Evolutionary conservation across 2,797 vertebrate genomes (phyloP).

Genomic region (Neosilurus mollespiculum): DNA sequence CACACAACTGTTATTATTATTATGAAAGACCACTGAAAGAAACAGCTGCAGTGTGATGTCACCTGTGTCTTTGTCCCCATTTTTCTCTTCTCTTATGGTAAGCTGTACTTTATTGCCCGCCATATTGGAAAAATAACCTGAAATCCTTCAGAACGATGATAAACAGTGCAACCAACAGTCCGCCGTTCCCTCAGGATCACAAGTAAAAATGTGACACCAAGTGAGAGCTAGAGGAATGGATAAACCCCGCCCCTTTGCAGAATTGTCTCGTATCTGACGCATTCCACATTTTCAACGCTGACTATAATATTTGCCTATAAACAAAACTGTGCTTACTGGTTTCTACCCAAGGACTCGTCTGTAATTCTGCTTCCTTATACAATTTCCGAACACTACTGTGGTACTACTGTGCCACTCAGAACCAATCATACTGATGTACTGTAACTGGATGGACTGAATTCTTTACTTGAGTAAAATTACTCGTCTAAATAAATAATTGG

Average conservation of each 20-base stretch:
- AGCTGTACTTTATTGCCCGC: constrained; percentile 37
- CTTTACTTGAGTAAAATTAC: background rate
- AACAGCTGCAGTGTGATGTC: background rate
- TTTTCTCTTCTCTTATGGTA: constrained; percentile 50
- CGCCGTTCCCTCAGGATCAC: background rate
- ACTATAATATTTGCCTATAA: background rate
- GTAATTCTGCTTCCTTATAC: background rate
- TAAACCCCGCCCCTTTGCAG: background rate
- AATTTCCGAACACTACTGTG: background rate
- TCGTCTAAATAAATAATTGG: background rate
- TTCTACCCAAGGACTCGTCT: background rate
- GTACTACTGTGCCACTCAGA: background rate
- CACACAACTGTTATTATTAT: background rate
- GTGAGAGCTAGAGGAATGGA: background rate
- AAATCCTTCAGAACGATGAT: background rate
- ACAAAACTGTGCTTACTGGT: background rate
- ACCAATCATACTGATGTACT: background rate
- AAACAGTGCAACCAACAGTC: background rate
- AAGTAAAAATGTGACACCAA: background rate
- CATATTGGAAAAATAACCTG: constrained; percentile 47
- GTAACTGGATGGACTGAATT: background rate
- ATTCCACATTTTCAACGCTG: background rate
- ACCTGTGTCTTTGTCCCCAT: constrained; percentile 61
- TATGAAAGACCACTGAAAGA: background rate
- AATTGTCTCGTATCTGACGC: background rate